Evolutionary conservation across 2,797 vertebrate species (phyloP).

Genomic region (Notolepis coatsorum): DNA sequence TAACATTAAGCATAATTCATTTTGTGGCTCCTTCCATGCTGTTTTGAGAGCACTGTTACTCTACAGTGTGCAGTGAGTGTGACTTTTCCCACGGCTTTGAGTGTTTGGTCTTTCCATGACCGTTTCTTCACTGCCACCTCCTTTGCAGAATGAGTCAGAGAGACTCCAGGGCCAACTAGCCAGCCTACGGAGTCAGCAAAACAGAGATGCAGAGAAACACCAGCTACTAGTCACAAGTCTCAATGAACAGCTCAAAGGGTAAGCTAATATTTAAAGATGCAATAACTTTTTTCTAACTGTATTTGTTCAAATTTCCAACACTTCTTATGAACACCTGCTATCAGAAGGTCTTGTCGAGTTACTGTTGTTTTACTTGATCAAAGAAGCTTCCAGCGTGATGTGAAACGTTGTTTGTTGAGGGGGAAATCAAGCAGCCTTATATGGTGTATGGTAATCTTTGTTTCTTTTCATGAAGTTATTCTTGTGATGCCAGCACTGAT

Average conservation of each 20-base stretch:
- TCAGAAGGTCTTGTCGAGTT: background rate
- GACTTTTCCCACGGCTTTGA: background rate
- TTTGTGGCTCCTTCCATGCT: constrained; percentile 13
- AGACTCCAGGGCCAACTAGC: constrained; percentile 86
- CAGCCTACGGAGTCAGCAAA: constrained; percentile 83
- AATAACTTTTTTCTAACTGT: background rate
- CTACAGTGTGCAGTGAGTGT: constrained; percentile 41
- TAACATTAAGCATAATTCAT: background rate
- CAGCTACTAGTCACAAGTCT: constrained; percentile 84
- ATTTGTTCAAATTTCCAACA: background rate
- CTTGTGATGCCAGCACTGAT: too few relatives aligned
- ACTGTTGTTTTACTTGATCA: too few relatives aligned
- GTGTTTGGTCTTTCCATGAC: constrained; percentile 14
- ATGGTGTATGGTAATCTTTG: too few relatives aligned
- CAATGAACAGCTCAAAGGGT: constrained; percentile 91
- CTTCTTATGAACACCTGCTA: background rate
- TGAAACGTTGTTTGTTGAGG: too few relatives aligned
- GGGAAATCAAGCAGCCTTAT: too few relatives aligned
- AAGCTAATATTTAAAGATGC: constrained; percentile 19
- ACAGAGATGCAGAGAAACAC: constrained; percentile 87
- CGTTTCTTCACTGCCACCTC: constrained; percentile 9
- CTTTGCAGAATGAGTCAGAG: constrained; percentile 85
- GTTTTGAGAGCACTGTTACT: constrained; percentile 13
- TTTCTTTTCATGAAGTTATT: too few relatives aligned
- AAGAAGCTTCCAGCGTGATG: too few relatives aligned